Evolutionary conservation across 1,140 invertebrate genomes (phyloP), one percentile per base, ranked within the genome.

Genomic region (Scylla paramamosain): DNA sequence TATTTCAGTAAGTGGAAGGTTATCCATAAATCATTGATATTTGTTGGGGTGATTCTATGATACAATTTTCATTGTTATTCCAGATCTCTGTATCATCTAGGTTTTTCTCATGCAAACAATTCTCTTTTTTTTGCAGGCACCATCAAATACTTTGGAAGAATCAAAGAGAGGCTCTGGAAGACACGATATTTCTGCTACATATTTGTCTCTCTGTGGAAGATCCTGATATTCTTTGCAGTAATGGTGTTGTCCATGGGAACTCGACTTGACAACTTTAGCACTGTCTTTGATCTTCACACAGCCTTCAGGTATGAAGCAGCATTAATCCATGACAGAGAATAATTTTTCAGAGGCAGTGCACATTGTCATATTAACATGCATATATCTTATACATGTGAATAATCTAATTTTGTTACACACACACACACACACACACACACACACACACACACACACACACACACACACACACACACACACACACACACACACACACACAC

Each of bases 181-280:
- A 98, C 98, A 0, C 97, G 99, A 92, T 99, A 99, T 96, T 99
- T 98, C 97, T 98, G 98, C 0, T 99, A 99, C 97, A 98, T 99
- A 95, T 98, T 99, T 96, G 97, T 99, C 25, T 99, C 98, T 0
- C 96, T 98, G 0, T 99, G 98, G 98, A 99, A 99, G 97, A 98
- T 99, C 89, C 86, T 99, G 0, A 97, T 98, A 4, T 99, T 99
- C 97, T 97, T 99, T 91, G 97, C 98, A 95, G 97, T 98, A 25
- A 98, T 98, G 59, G 93, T 99, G 6, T 97, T 98, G 4, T 98
- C 98, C 92, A 97, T 98, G 52, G 97, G 98, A 97, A 97, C 98
- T n/a, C 98, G 98, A 87, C 98, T 98, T 6, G 98, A 98, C 48
- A 98, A 98, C 0, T 97, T 97, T 3, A 98, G 98, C 96, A 97